Conservation (phyloP, 2,888 invertebrate species). For the Cheilosia urbana region DNA sequence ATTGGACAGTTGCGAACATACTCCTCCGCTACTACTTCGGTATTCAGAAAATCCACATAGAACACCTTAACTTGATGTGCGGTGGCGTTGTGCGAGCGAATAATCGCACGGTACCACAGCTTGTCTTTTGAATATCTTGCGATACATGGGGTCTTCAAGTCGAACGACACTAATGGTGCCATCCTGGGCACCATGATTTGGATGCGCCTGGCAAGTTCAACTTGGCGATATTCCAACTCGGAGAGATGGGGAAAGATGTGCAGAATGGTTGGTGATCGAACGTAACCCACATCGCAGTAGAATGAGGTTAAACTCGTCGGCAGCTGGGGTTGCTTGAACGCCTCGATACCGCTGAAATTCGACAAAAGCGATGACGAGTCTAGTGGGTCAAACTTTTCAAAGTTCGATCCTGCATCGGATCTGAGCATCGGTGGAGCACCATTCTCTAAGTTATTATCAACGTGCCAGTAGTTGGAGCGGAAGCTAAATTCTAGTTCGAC, state of each 20-base stretch:
- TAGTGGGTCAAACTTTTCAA: conserved; percentile 78
- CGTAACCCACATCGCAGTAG: conserved; percentile 78
- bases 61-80: conserved; percentile 85
- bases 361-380: conserved; percentile 80
- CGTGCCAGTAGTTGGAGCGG: conserved; percentile 77
- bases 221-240: conserved; percentile 84
- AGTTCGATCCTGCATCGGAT: conserved; percentile 75
- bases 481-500: conserved; percentile 76
- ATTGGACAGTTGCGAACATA: conserved; percentile 85
- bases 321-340: conserved; percentile 78
- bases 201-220: conserved; percentile 85
- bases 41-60: conserved; percentile 91
- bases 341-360: conserved; percentile 77
- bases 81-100: conserved; percentile 85
- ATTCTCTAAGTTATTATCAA: conserved; percentile 31
- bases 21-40: conserved; percentile 84
- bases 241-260: conserved; percentile 80
- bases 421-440: conserved; percentile 76
- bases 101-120: conserved; percentile 89
- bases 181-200: conserved; percentile 84
- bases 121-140: conserved; percentile 86
- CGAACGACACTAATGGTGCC: conserved; percentile 83
- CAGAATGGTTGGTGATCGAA: conserved; percentile 79
- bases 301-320: conserved; percentile 79
- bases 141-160: conserved; percentile 85